Conservation (phyloP, 2,113 vertebrate species). For the Labeo rohita region DNA sequence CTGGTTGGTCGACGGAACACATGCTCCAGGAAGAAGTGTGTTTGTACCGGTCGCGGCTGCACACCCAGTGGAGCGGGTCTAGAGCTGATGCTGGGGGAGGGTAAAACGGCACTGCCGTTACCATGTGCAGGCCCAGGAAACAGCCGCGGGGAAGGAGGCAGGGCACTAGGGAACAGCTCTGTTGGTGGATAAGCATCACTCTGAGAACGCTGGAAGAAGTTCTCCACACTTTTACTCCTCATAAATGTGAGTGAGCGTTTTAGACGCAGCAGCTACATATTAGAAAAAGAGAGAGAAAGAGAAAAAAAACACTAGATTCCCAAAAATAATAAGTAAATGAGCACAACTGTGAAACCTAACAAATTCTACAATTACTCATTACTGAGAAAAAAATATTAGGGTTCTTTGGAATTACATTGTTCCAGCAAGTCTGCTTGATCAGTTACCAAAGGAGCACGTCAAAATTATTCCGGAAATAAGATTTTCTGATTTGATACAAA, state of each 20-base stretch:
- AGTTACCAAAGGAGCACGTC: too few species aligned
- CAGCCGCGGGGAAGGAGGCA: not conserved
- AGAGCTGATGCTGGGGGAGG: slow-evolving; percentile 72
- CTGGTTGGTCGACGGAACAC: slow-evolving; percentile 88
- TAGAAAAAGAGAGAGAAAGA: slow-evolving; percentile 25
- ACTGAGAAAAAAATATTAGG: too few species aligned
- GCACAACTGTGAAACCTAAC: too few species aligned
- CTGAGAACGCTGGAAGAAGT: slow-evolving; percentile 87
- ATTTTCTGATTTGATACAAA: too few species aligned
- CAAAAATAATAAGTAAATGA: too few species aligned
- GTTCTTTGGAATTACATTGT: too few species aligned
- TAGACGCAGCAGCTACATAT: slow-evolving; percentile 82
- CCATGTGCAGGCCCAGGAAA: not conserved
- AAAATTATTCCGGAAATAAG: too few species aligned
- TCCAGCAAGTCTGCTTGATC: too few species aligned
- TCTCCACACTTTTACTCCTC: slow-evolving; percentile 91
- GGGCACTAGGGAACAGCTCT: slow-evolving; percentile 80
- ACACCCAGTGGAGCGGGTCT: slow-evolving; percentile 70
- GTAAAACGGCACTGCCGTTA: slow-evolving; percentile 65
- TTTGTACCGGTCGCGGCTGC: slow-evolving; percentile 73
- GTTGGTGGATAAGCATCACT: slow-evolving; percentile 82
- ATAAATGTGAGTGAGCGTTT: slow-evolving; percentile 90
- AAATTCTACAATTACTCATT: too few species aligned
- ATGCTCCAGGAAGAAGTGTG: slow-evolving; percentile 88
- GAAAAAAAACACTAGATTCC: too few species aligned